phyloP scores from a whole-genome alignment of 2,113 vertebrate genomes.

The Okapia johnstoni region DNA sequence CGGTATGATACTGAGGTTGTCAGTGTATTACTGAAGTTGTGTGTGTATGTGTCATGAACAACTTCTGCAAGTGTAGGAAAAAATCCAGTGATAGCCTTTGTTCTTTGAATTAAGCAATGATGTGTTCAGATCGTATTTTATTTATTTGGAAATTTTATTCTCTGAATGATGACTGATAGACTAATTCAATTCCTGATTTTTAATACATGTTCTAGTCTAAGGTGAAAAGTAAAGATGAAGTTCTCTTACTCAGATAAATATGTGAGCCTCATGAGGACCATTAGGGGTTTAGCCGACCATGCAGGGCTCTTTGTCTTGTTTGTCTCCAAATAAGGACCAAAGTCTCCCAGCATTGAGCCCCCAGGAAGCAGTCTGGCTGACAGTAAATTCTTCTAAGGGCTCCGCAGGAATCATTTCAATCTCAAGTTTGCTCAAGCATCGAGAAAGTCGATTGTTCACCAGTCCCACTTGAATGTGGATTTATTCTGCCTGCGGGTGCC shows the following conservation, averaged over 20 bases:
- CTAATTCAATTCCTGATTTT: not conserved
- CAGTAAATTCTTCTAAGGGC: not conserved
- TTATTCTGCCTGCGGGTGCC: not conserved
- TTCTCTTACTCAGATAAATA: not conserved
- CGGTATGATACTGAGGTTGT: not conserved
- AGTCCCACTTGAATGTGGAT: not conserved
- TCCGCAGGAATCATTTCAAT: not conserved
- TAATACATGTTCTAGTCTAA: not conserved
- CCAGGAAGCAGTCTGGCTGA: not conserved
- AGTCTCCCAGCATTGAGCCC: not conserved
- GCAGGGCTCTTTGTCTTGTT: not conserved
- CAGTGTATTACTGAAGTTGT: not conserved
- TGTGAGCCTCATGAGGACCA: not conserved
- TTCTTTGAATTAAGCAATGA: not conserved
- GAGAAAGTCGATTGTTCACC: not conserved
- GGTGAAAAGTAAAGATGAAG: not conserved
- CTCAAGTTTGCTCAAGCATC: not conserved
- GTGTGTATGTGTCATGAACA: not conserved
- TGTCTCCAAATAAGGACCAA: not conserved
- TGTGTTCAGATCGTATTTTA: not conserved
- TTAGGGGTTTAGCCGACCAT: not conserved
- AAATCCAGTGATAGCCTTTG: not conserved
- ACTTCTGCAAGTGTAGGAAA: not conserved
- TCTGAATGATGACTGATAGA: not conserved
- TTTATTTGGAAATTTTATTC: slow-evolving; percentile 29